Evolutionary conservation across 2,888 invertebrate species (phyloP).

Genomic region (Heliconius charithonia): DNA sequence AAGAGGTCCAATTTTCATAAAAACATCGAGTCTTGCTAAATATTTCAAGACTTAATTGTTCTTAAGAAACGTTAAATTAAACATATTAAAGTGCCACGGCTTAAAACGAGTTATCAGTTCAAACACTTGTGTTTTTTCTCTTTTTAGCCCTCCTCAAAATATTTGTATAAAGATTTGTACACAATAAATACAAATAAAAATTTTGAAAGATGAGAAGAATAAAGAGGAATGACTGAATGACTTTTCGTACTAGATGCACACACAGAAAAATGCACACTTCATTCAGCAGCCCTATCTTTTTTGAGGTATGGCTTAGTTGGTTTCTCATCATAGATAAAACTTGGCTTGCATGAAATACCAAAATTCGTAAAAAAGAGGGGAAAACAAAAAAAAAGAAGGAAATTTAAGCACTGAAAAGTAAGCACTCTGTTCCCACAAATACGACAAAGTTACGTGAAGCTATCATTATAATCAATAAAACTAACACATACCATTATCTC

Average conservation of each 20-base stretch:
- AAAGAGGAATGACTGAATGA: too few relatives aligned
- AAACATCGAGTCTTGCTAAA: constrained; percentile 1
- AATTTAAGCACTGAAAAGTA: too few relatives aligned
- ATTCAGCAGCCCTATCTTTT: too few relatives aligned
- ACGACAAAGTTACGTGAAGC: background rate
- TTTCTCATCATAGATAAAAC: too few relatives aligned
- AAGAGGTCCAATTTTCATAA: background rate
- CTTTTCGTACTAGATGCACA: too few relatives aligned
- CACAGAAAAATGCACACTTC: too few relatives aligned
- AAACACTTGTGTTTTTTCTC: background rate
- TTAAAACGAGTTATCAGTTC: background rate
- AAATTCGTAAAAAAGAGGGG: too few relatives aligned
- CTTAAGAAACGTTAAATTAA: background rate
- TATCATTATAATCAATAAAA: background rate
- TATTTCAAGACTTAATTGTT: constrained; percentile 15
- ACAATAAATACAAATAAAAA: background rate
- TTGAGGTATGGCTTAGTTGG: too few relatives aligned
- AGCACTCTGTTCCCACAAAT: background rate
- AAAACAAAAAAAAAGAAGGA: too few relatives aligned
- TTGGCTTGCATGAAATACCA: too few relatives aligned
- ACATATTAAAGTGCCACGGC: constrained; percentile 2
- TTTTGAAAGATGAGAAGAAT: background rate
- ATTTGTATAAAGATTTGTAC: constrained; percentile 1
- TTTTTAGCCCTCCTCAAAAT: background rate
- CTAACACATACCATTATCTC: background rate